Conservation (phyloP, 2,797 vertebrate species). For the Pelodytes ibericus region DNA sequence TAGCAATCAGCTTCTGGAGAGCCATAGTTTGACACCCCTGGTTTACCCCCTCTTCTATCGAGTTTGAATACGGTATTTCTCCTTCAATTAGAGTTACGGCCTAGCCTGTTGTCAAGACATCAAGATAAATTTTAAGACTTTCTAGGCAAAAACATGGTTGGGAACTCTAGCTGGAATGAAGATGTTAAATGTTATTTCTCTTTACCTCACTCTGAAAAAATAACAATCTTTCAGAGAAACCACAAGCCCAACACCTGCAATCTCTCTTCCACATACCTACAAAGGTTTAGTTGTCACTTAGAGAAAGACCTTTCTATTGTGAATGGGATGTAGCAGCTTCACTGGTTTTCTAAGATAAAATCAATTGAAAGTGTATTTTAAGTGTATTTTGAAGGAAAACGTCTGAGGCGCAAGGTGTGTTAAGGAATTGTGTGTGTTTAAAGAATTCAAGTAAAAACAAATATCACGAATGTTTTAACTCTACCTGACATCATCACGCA, state of each 20-base stretch:
- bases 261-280: slow-evolving; percentile 7
- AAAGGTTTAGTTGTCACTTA: slow-evolving; percentile 15
- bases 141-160: no score
- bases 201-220: no score
- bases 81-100: no score
- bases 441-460: slow-evolving; percentile 38
- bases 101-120: no score
- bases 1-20: no score
- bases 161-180: no score
- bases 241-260: slow-evolving; percentile 9
- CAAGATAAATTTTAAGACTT: no score
- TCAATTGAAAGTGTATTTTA: slow-evolving; percentile 36
- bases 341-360: slow-evolving; percentile 22
- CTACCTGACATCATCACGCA: slow-evolving; percentile 3
- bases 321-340: slow-evolving; percentile 26
- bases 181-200: no score
- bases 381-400: slow-evolving; percentile 10
- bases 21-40: no score
- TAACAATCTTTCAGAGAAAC: neutral
- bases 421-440: slow-evolving; percentile 26
- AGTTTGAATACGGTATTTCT: no score
- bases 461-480: slow-evolving; percentile 8
- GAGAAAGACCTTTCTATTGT: slow-evolving; percentile 9
- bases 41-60: no score
- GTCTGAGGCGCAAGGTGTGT: slow-evolving; percentile 35